A percentile compares a stretch with the other conserved stretches of the same genome.
These are phyloP conservation scores for Polydrusus cervinus DNA, from an alignment of 2,888 invertebrate species.

Conservation along the genomic window DNA sequence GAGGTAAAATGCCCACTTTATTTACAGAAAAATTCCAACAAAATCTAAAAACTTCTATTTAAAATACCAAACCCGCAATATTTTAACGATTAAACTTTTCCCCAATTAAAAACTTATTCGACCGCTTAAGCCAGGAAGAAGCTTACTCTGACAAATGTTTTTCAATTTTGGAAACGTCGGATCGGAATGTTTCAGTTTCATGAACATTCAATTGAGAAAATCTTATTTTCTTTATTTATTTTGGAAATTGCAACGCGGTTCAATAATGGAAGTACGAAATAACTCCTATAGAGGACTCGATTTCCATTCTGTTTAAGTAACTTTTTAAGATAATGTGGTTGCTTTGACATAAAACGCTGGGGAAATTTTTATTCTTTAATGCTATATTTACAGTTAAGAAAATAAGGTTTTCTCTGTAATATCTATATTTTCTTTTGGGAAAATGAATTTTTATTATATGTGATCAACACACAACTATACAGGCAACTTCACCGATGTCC, in stretches of 20 bases:
- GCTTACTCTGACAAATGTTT: conserved; percentile 40
- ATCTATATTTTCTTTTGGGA: no score
- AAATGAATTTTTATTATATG: no score
- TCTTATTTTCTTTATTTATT: conserved; percentile 52
- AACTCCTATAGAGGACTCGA: conserved; percentile 22
- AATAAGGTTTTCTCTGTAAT: no score
- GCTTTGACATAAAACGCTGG: conserved; percentile 4
- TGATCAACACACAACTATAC: no score
- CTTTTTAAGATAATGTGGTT: conserved; percentile 22
- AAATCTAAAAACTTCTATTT: background rate
- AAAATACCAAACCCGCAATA: background rate
- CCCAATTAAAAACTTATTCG: background rate
- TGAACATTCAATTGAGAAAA: conserved; percentile 52
- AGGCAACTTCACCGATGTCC: no score
- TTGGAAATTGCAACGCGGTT: conserved; percentile 51
- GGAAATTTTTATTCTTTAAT: conserved; percentile 8
- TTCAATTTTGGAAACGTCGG: conserved; percentile 47
- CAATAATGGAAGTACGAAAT: conserved; percentile 42
- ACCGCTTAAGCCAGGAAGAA: conserved; percentile 6
- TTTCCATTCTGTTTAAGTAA: conserved; percentile 19
- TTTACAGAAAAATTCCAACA: background rate
- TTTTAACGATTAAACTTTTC: background rate
- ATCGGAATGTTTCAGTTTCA: conserved; percentile 42
- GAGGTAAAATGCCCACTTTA: background rate
- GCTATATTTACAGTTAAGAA: background rate